These are phyloP conservation scores for Irena cyanogastra DNA, from an alignment of 2,113 vertebrate genomes.

Conservation along the genomic window DNA sequence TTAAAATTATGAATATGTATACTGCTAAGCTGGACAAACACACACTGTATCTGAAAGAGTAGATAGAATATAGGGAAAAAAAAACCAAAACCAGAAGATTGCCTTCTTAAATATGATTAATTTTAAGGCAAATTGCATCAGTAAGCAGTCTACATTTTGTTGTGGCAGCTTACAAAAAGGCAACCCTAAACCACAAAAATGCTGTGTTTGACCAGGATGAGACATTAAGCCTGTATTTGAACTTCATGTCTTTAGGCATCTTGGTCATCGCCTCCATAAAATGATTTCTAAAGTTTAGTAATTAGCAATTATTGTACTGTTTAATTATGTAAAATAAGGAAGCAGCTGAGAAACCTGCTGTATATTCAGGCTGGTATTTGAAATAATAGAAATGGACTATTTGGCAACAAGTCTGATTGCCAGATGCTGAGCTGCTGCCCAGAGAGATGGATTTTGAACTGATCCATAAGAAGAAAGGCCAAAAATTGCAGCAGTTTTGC, in stretches of 20 bases:
- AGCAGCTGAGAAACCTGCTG: background rate
- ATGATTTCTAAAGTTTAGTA: background rate
- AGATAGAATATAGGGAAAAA: background rate
- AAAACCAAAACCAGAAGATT: background rate
- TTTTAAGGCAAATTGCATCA: background rate
- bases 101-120: background rate
- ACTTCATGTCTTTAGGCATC: background rate
- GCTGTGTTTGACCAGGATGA: background rate
- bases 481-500: background rate
- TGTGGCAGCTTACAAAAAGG: background rate
- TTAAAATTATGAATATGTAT: background rate
- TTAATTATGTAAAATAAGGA: background rate
- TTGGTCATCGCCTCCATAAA: background rate
- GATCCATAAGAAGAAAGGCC: background rate
- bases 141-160: background rate
- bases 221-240: background rate
- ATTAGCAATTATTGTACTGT: background rate
- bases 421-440: background rate
- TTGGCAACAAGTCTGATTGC: background rate
- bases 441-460: background rate
- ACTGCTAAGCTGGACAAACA: background rate
- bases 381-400: background rate
- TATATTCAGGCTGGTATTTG: background rate
- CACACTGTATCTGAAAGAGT: background rate
- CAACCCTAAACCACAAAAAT: background rate